phyloP scores from a whole-genome alignment of 1,140 invertebrate species.

The Streblospio benedicti region DNA sequence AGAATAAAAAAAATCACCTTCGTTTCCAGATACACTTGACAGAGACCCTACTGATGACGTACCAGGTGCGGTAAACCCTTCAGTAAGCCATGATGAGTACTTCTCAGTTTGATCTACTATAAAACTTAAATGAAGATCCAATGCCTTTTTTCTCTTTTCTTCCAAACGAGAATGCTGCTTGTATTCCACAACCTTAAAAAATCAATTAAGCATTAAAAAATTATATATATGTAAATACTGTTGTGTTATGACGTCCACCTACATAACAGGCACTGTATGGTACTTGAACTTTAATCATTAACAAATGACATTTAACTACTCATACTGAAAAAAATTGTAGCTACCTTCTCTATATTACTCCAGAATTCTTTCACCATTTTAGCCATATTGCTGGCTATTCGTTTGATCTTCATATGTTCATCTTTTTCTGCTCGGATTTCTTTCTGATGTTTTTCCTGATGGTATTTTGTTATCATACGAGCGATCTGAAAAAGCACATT shows the following conservation, averaged over 20 bases:
- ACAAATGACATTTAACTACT: too few relatives aligned
- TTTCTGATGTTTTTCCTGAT: conserved; percentile 83
- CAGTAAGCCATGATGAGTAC: conserved; percentile 63
- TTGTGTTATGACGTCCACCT: too few relatives aligned
- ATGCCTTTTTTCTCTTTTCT: conserved; percentile 86
- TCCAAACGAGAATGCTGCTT: conserved; percentile 86
- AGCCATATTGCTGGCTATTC: conserved; percentile 79
- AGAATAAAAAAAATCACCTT: too few relatives aligned
- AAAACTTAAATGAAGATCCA: conserved; percentile 95
- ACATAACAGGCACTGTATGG: too few relatives aligned
- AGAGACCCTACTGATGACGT: too few relatives aligned
- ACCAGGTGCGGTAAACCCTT: too few relatives aligned
- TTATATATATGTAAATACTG: too few relatives aligned
- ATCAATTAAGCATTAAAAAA: conserved; percentile 8
- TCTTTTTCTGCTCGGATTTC: conserved; percentile 84
- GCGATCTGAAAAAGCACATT: conserved; percentile 51
- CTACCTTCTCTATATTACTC: conserved; percentile 86
- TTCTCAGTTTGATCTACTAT: conserved; percentile 98
- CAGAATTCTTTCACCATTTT: conserved; percentile 93
- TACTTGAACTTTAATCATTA: too few relatives aligned
- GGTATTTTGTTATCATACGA: conserved; percentile 86
- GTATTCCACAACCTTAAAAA: conserved; percentile 73
- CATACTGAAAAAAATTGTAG: too few relatives aligned
- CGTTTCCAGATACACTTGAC: too few relatives aligned
- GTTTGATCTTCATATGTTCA: conserved; percentile 73